These are phyloP conservation scores for Phallusia fumigata DNA, from an alignment of 23 tunicate genomes.

Conservation along the genomic window DNA sequence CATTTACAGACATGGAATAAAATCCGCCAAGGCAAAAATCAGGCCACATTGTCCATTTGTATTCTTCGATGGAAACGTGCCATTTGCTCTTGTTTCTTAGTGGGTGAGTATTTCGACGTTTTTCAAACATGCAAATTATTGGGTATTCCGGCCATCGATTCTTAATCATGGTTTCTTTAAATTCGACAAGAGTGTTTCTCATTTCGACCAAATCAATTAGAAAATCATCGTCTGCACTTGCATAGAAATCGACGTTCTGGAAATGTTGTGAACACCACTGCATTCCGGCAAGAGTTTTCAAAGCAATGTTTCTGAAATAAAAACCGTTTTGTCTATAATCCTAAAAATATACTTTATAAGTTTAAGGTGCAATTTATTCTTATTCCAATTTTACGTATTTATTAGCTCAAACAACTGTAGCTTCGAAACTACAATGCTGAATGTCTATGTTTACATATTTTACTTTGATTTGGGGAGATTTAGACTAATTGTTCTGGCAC, in stretches of 20 bases:
- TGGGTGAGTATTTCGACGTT: not conserved
- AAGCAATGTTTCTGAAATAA: not conserved
- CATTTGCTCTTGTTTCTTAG: not conserved
- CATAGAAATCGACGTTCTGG: not conserved
- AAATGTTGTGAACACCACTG: not conserved
- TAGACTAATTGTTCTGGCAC: not conserved
- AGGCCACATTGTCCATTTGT: constrained; percentile 1
- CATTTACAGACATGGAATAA: not conserved
- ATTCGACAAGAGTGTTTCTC: not conserved
- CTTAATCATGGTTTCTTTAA: not conserved
- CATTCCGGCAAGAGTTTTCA: constrained; percentile 9
- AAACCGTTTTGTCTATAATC: too few relatives aligned
- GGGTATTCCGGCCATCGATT: not conserved
- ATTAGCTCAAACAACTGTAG: too few relatives aligned
- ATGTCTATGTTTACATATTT: too few relatives aligned
- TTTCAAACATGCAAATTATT: not conserved
- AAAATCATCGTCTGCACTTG: not conserved
- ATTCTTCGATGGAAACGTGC: not conserved
- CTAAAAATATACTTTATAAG: too few relatives aligned
- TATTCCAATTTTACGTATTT: too few relatives aligned
- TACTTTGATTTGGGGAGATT: not conserved
- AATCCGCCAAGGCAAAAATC: constrained; percentile 10
- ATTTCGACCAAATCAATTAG: not conserved
- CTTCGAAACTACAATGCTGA: too few relatives aligned
- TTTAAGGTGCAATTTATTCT: too few relatives aligned